Evolutionary conservation across 2,113 vertebrate species (phyloP).

Genomic region (Numida meleagris): DNA sequence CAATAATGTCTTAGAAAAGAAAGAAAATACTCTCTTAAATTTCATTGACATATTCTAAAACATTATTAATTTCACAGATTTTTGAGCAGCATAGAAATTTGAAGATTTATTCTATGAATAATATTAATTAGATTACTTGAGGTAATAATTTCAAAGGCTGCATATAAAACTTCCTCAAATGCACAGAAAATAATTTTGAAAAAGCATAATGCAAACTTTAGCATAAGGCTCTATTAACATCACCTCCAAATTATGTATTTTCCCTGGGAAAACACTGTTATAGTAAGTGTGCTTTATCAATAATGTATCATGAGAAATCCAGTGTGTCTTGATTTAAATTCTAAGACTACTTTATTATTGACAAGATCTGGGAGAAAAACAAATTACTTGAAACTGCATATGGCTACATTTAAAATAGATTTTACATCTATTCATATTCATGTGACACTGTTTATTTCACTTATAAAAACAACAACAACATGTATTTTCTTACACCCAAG

Average conservation of each 20-base stretch:
- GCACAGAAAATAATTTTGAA: not conserved
- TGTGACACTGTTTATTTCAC: not conserved
- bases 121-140: not conserved
- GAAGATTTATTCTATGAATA: not conserved
- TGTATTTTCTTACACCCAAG: not conserved
- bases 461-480: not conserved
- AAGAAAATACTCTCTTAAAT: not conserved
- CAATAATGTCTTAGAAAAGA: no score
- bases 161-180: not conserved
- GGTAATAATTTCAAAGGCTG: conserved; percentile 34
- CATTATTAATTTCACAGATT: not conserved
- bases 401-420: conserved; percentile 36
- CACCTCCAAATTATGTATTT: conserved; percentile 70
- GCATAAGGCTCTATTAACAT: conserved; percentile 56
- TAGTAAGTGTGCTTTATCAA: conserved; percentile 72
- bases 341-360: conserved; percentile 80
- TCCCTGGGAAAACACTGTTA: conserved; percentile 68
- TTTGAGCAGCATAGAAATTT: not conserved
- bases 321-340: conserved; percentile 72
- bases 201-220: conserved; percentile 50
- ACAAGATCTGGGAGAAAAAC: conserved; percentile 44
- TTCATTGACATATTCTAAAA: not conserved
- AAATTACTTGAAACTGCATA: conserved; percentile 57
- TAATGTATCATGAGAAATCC: conserved; percentile 72
- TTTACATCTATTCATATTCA: conserved; percentile 34